Evolutionary conservation across 2,888 invertebrate genomes (phyloP).

Genomic region (Drosophila ezoana): DNA sequence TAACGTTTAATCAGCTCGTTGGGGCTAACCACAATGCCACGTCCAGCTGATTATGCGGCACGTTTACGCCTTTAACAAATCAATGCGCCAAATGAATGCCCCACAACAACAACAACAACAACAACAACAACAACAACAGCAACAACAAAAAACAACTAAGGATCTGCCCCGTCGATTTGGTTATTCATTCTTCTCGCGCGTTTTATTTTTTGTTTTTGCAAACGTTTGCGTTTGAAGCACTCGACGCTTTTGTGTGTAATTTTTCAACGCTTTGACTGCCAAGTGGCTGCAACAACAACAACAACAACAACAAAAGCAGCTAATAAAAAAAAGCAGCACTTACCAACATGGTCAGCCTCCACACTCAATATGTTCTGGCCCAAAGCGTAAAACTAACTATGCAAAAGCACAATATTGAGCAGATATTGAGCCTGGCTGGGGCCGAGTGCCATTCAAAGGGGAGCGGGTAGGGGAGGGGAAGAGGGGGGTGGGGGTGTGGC

Average conservation of each 20-base stretch:
- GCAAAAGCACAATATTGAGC: slow-evolving; percentile 31
- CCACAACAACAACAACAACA: too few species aligned
- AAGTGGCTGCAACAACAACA: slow-evolving; percentile 56
- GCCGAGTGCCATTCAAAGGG: background rate
- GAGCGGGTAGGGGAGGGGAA: too few species aligned
- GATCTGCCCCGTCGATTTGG: background rate
- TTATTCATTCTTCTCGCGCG: slow-evolving; percentile 5
- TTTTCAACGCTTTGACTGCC: slow-evolving; percentile 75
- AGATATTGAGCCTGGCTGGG: background rate
- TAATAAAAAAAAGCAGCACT: too few species aligned
- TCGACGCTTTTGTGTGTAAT: slow-evolving; percentile 70
- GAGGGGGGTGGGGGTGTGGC: background rate
- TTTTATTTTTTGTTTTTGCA: slow-evolving; percentile 25
- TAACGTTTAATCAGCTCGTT: slow-evolving; percentile 51
- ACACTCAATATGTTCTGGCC: slow-evolving; percentile 4
- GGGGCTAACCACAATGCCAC: slow-evolving; percentile 28
- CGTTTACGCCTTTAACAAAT: slow-evolving; percentile 2
- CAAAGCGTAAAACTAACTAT: slow-evolving; percentile 30
- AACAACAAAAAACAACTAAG: too few species aligned
- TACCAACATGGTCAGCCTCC: slow-evolving; percentile 14
- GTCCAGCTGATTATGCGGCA: slow-evolving; percentile 26
- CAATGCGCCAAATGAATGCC: slow-evolving; percentile 2
- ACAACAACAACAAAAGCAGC: slow-evolving; percentile 26
- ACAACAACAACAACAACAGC: too few species aligned
- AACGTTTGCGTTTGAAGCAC: slow-evolving; percentile 60